Evolutionary conservation across 2,888 invertebrate genomes (phyloP), one percentile per base, ranked within the genome.

Genomic region (Timema cristinae): DNA sequence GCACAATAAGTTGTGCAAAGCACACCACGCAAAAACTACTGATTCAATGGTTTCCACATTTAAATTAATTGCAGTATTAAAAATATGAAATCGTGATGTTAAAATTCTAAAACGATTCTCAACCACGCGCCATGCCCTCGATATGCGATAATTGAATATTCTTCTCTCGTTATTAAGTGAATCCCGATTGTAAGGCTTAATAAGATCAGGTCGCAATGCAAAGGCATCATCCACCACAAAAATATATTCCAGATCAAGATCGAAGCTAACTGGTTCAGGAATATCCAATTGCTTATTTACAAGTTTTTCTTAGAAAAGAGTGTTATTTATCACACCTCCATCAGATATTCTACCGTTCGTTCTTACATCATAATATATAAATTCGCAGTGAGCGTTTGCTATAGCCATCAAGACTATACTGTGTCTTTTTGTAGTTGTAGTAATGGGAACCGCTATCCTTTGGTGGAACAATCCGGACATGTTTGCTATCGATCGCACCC

Each of bases 271-370:
- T 5, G 54, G 54, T 2, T 1, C 10, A 16, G 63, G 63, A 63
- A 63, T 13, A 8, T 70, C 72, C 49, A 76, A 68, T 32, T 67
- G 52, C 13, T 71, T 71, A 59, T 66, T 75, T 15, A 67, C 49
- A 48, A 76, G 71, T 68, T 73, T 74, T 68, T 75, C 69, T 63
- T 75, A 75, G 71, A 76, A 72, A 67, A 7, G 48, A 7, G 74
- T 76, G 52, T 75, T 69, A 54, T 68, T 73, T 50, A 76, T 71
- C 9, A 76, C 75, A 56, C 75, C 76, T 68, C 76, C 76, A 73
- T 77, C 75, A 73, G 77, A 77, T 73, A 79, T 74, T 71, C 76
- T 74, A 67, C 77, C 76, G 54, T 76, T 75, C 51, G 74, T 73
- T 16, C 76, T 75, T 52, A 74, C 71, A 61, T 77, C 76, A 75